These are phyloP conservation scores for Oreochromis spilurus DNA, from an alignment of 2,113 vertebrate species.

Conservation along the genomic window DNA sequence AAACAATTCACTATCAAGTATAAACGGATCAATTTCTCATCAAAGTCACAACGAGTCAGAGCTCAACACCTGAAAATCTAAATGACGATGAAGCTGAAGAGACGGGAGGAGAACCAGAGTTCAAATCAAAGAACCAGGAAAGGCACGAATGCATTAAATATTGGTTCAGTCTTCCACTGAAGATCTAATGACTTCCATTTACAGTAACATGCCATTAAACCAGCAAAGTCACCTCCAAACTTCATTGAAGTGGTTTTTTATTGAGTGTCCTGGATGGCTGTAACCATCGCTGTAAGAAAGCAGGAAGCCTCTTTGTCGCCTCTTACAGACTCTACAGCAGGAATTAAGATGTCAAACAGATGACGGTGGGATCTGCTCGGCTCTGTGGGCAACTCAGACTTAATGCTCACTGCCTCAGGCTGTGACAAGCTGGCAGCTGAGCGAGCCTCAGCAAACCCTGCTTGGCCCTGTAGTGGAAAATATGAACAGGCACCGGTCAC, in stretches of 20 bases:
- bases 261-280: background rate
- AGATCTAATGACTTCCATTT: background rate
- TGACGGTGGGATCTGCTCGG: background rate
- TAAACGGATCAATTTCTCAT: background rate
- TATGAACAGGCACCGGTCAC: background rate
- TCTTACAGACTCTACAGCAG: background rate
- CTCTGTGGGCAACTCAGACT: background rate
- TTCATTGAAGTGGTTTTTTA: background rate
- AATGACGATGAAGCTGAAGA: background rate
- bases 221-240: background rate
- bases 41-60: background rate
- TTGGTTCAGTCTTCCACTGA: background rate
- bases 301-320: background rate
- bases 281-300: background rate
- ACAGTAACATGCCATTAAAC: background rate
- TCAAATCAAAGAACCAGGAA: background rate
- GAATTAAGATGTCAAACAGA: background rate
- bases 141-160: background rate
- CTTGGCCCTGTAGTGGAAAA: conserved; percentile 45
- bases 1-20: background rate
- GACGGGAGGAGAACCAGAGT: background rate
- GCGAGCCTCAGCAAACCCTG: background rate
- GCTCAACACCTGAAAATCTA: background rate
- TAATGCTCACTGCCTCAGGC: background rate
- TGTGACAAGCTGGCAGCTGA: background rate